phyloP scores from a whole-genome alignment of 1,140 invertebrate species.

The Drosophila yakuba region DNA sequence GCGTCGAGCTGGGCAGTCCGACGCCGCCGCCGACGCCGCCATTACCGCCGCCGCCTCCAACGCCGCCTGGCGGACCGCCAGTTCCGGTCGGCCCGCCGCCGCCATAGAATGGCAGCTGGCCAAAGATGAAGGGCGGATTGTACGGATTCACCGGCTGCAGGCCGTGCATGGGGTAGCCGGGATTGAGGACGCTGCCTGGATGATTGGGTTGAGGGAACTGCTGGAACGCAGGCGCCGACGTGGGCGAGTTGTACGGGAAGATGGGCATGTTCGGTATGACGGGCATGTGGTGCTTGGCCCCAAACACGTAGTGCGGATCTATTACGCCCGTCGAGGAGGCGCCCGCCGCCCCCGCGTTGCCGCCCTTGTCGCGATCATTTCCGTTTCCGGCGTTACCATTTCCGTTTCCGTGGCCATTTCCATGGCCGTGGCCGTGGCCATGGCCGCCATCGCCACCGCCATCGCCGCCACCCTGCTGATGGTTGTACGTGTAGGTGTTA shows the following conservation, averaged over 20 bases:
- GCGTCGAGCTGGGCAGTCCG: slow-evolving; percentile 67
- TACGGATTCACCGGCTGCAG: slow-evolving; percentile 83
- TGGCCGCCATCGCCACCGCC: background rate
- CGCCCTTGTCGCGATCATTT: slow-evolving; percentile 11
- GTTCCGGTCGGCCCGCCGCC: slow-evolving; percentile 63
- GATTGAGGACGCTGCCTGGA: slow-evolving; percentile 82
- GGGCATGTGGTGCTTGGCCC: slow-evolving; percentile 77
- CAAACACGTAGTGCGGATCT: slow-evolving; percentile 84
- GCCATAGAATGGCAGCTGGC: slow-evolving; percentile 71
- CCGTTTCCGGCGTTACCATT: slow-evolving; percentile 17
- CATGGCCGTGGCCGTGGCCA: background rate
- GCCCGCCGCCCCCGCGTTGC: slow-evolving; percentile 58
- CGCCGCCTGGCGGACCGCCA: slow-evolving; percentile 68
- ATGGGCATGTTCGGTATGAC: slow-evolving; percentile 83
- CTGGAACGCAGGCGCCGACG: slow-evolving; percentile 79
- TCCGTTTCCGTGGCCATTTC: background rate
- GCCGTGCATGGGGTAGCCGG: slow-evolving; percentile 79
- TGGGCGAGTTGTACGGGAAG: slow-evolving; percentile 83
- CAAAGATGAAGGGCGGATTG: slow-evolving; percentile 82
- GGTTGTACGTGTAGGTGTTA: slow-evolving; percentile 75
- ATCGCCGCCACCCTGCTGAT: slow-evolving; percentile 37
- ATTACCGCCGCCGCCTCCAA: slow-evolving; percentile 43
- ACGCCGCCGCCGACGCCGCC: slow-evolving; percentile 49
- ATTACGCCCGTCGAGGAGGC: slow-evolving; percentile 68
- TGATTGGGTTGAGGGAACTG: slow-evolving; percentile 84